Evolutionary conservation across 2,113 vertebrate genomes (phyloP).

Genomic region (Murina feae): DNA sequence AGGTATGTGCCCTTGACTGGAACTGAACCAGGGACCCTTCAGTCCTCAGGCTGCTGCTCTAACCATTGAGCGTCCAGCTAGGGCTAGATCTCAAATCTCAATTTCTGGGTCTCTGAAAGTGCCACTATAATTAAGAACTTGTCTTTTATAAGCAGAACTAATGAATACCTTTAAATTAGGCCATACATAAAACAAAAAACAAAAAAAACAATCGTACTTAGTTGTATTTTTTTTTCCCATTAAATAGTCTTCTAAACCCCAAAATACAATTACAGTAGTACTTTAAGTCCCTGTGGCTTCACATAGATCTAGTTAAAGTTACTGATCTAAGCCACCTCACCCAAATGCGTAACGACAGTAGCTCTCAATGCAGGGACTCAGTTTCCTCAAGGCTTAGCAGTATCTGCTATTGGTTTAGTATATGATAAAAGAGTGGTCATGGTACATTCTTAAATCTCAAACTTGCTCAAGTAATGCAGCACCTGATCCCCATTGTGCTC

Average conservation of each 20-base stretch:
- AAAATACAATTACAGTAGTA: background rate
- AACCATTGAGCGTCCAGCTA: no score
- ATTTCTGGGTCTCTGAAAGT: background rate
- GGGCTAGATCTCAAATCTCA: background rate
- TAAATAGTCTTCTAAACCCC: background rate
- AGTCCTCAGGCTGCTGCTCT: no score
- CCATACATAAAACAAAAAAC: slow-evolving; percentile 6
- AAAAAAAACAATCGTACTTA: background rate
- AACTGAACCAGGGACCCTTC: no score
- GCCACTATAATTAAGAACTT: background rate
- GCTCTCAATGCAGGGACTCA: background rate
- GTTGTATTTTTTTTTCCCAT: background rate
- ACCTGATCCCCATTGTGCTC: background rate
- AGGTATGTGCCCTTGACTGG: no score
- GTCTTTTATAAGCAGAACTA: background rate
- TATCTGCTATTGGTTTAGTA: background rate
- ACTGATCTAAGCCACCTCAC: background rate
- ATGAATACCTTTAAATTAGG: background rate
- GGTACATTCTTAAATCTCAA: background rate
- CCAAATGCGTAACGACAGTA: background rate
- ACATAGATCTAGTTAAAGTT: background rate
- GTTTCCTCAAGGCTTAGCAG: background rate
- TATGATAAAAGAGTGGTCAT: background rate
- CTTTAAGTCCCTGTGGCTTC: background rate
- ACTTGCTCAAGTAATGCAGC: background rate